A percentile compares a stretch with the other conserved stretches of the same genome.
Evolutionary conservation across 2,797 vertebrate genomes (phyloP).

Genomic region (Pyrocephalus nanus): DNA sequence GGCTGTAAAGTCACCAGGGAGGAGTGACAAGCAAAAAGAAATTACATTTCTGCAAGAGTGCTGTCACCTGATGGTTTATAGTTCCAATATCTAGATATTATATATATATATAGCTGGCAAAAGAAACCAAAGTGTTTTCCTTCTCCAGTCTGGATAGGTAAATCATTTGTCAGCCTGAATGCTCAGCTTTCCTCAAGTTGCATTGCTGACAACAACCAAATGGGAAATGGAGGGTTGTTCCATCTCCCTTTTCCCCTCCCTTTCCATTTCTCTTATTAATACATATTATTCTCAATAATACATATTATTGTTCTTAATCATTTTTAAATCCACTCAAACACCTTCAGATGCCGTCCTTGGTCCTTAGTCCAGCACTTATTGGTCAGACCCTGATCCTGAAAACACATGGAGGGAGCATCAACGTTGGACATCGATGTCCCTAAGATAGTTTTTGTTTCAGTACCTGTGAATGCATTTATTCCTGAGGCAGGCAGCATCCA

Average conservation of each 20-base stretch:
- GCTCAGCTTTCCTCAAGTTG: neutral
- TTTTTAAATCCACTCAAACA: neutral
- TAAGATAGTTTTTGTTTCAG: neutral
- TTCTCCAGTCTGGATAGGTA: neutral
- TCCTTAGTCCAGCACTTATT: neutral
- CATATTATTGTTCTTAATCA: neutral
- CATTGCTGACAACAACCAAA: neutral
- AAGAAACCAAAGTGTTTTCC: neutral
- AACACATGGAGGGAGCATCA: neutral
- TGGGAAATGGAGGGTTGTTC: neutral
- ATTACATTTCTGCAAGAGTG: neutral
- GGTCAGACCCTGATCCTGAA: neutral
- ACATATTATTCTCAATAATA: too few relatives aligned
- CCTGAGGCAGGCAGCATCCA: neutral
- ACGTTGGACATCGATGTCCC: neutral
- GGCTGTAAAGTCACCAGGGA: neutral
- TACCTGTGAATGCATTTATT: neutral
- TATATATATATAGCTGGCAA: neutral
- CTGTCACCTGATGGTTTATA: neutral
- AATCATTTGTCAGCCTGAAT: neutral
- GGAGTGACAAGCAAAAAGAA: neutral
- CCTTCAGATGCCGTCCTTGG: neutral
- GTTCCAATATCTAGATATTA: slow-evolving; percentile 3
- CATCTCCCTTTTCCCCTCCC: neutral
- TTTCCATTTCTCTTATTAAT: neutral